Base-by-base conservation (phyloP, 2,113 vertebrate genomes). In the Petaurus breviceps region DNA sequence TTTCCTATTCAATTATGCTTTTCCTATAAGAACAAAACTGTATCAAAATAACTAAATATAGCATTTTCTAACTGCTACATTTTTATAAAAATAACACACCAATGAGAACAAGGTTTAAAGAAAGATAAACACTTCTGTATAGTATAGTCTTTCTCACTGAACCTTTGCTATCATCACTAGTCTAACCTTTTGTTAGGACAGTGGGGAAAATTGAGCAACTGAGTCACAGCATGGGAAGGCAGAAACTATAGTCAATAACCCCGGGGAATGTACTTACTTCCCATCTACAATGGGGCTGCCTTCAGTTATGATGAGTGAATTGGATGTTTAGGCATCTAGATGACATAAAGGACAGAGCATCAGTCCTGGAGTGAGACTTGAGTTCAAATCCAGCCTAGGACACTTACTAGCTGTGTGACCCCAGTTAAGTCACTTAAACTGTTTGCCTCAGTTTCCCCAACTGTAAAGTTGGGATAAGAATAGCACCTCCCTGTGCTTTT, bases 31-130 rank as follows among this genome's bases (percentile, higher is more conserved):
- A 46, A 47, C 92, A 46, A 94, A 94, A 92, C 37, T 94, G 55
- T 89, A 95, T 52, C 28, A 90, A 94, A 94, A 94, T 10, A 57
- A 37, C 43, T 23, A 93, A 53, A 57, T 3, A 8, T 23, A 31
- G 25, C 8, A 91, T 84, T 94, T 91, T 28, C 22, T 92, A 61
- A 94, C 52, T 50, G 43, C 49, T 54, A 23, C 89, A 31, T 91
- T 90, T 96, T 90, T 6, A 91, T 43, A 10, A 84, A 93, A 53
- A 10, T 25, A 77, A 90, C 90, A 22, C 0, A 53, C 57, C n/a
- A 94, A 61, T 3, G 51, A 92, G 52, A 94, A 92, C 16, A 95
- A 94, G 53, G 26, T 54, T 95, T 96, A 57, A 94, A 94, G 91
- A 84, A 22, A 50, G n/a, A 49, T 52, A 90, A 91, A 90, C 6